These are phyloP conservation scores for Cranoglanis bouderius DNA, from an alignment of 2,113 vertebrate genomes.

Conservation along the genomic window DNA sequence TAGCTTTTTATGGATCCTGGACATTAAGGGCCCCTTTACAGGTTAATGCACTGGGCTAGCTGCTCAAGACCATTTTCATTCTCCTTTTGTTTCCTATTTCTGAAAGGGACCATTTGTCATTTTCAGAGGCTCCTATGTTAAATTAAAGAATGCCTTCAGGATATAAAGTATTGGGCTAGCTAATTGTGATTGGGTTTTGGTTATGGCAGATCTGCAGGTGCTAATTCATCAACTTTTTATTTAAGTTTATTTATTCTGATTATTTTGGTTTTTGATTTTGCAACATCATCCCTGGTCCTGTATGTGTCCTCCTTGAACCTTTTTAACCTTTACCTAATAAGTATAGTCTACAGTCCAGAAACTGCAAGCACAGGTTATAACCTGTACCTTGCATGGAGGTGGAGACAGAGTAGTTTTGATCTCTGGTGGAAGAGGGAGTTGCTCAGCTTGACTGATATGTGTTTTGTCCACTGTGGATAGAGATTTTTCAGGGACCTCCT, in stretches of 20 bases:
- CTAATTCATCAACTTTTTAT: not conserved
- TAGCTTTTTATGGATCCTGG: not conserved
- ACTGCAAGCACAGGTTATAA: not conserved
- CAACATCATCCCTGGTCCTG: not conserved
- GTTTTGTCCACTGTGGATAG: slow-evolving; percentile 38
- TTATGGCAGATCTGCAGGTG: not conserved
- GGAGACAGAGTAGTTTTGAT: slow-evolving; percentile 68
- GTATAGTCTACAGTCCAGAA: not conserved
- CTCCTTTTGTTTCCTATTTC: not conserved
- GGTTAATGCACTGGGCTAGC: not conserved
- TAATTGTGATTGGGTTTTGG: not conserved
- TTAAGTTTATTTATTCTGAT: not conserved
- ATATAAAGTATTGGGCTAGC: not conserved
- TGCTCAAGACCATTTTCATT: not conserved
- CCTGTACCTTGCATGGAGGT: slow-evolving; percentile 74
- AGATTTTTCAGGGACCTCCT: slow-evolving; percentile 1
- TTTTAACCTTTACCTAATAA: not conserved
- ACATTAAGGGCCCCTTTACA: not conserved
- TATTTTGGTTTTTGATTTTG: not conserved
- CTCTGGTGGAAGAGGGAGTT: slow-evolving; percentile 46
- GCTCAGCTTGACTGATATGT: slow-evolving; percentile 49
- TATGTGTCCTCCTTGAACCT: not conserved
- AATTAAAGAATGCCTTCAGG: not conserved
- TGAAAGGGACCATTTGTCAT: not conserved
- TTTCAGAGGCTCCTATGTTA: not conserved